These are phyloP conservation scores for Prionailurus bengalensis DNA, from an alignment of 2,113 vertebrate genomes.

Conservation along the genomic window DNA sequence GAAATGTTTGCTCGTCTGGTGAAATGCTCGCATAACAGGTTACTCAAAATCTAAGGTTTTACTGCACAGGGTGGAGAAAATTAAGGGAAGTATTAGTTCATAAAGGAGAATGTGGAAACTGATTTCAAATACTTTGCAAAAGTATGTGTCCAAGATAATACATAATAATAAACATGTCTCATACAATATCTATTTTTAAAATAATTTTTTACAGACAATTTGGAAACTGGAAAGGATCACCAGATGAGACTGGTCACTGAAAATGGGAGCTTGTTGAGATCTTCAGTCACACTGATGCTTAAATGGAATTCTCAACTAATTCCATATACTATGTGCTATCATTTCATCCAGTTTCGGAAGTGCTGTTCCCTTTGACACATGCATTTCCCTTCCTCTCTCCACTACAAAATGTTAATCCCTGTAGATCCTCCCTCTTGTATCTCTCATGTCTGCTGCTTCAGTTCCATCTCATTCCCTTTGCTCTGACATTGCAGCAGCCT, in stretches of 20 bases:
- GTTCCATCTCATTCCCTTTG: neutral
- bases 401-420: neutral
- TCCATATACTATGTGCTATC: neutral
- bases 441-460: neutral
- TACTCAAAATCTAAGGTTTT: too few species aligned
- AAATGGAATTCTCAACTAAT: neutral
- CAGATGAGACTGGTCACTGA: neutral
- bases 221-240: neutral
- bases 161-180: neutral
- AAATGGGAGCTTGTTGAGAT: neutral
- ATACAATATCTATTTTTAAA: too few species aligned
- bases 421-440: neutral
- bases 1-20: too few species aligned
- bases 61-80: neutral
- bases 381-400: neutral
- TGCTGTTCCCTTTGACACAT: neutral
- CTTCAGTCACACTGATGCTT: neutral
- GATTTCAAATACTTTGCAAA: neutral
- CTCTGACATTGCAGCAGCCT: neutral
- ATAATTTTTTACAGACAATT: neutral
- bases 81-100: neutral
- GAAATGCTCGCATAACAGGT: too few species aligned
- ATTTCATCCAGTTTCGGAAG: neutral
- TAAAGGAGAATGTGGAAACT: neutral
- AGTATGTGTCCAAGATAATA: neutral